phyloP scores from a whole-genome alignment of 1,140 invertebrate genomes.

The Drosophila willistoni region DNA sequence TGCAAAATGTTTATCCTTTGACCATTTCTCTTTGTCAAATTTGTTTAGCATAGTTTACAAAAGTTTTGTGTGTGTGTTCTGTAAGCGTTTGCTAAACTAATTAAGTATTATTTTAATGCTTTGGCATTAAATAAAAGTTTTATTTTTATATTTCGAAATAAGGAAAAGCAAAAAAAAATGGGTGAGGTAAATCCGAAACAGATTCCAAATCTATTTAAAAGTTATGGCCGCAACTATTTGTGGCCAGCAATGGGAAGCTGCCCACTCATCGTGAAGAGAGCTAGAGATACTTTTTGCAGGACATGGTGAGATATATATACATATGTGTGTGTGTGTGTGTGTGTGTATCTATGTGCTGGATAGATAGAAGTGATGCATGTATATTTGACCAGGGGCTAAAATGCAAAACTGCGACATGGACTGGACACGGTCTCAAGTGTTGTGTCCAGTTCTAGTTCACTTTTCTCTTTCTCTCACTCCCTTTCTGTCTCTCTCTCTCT shows the following conservation, averaged over 20 bases:
- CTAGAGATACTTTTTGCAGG: not conserved
- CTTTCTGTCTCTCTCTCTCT: conserved; percentile 24
- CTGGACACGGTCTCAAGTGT: conserved; percentile 18
- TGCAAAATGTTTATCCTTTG: conserved; percentile 7
- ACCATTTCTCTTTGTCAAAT: conserved; percentile 25
- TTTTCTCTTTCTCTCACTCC: not conserved
- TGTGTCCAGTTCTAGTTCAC: not conserved
- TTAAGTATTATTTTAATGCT: not conserved
- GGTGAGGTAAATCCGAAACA: conserved; percentile 47
- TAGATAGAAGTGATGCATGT: conserved; percentile 12
- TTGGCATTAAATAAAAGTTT: conserved; percentile 18
- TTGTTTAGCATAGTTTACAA: conserved; percentile 1
- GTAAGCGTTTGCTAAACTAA: not conserved
- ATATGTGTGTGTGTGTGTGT: not conserved
- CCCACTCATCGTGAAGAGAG: not conserved
- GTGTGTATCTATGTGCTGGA: not conserved
- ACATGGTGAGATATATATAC: not conserved
- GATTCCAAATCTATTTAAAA: conserved; percentile 65
- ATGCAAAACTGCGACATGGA: conserved; percentile 51
- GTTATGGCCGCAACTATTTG: conserved; percentile 53
- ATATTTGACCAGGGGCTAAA: conserved; percentile 39
- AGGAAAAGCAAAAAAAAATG: not conserved
- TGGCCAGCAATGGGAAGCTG: conserved; percentile 28
- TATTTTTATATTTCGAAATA: not conserved
- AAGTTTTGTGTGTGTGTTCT: not conserved